phyloP scores from a whole-genome alignment of 2,797 vertebrate species.

The Chrysocyon brachyurus region DNA sequence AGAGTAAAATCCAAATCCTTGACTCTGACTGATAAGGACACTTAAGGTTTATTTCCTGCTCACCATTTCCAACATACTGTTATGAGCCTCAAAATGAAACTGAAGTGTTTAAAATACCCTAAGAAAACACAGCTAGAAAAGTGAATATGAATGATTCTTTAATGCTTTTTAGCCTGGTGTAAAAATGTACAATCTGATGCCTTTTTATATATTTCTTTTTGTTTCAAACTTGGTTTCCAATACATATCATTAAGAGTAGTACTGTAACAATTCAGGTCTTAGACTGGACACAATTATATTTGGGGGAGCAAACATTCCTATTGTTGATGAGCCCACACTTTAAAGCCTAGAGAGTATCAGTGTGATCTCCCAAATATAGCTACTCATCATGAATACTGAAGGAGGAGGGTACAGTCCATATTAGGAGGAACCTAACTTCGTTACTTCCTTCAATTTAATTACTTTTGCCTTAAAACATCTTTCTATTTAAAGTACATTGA shows the following conservation, averaged over 20 bases:
- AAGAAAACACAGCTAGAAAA: background rate
- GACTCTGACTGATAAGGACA: background rate
- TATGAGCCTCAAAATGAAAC: background rate
- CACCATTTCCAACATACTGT: background rate
- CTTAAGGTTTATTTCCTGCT: background rate
- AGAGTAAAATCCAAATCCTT: background rate
- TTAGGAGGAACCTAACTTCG: background rate
- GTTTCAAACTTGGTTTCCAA: background rate
- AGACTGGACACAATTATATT: background rate
- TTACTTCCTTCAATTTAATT: slow-evolving; percentile 27
- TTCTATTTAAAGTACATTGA: background rate
- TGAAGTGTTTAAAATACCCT: background rate
- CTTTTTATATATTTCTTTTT: background rate
- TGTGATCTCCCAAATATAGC: background rate
- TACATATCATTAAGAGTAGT: background rate
- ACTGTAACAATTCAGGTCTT: background rate
- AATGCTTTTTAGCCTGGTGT: background rate
- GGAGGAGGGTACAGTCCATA: background rate
- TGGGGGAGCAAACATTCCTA: background rate
- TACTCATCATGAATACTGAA: background rate
- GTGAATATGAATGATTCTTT: background rate
- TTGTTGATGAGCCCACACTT: background rate
- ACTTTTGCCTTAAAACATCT: background rate
- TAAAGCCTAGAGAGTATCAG: background rate
- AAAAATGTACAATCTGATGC: background rate